These are phyloP conservation scores for Apodemia zela DNA, from an alignment of 2,888 invertebrate species.

Conservation along the genomic window DNA sequence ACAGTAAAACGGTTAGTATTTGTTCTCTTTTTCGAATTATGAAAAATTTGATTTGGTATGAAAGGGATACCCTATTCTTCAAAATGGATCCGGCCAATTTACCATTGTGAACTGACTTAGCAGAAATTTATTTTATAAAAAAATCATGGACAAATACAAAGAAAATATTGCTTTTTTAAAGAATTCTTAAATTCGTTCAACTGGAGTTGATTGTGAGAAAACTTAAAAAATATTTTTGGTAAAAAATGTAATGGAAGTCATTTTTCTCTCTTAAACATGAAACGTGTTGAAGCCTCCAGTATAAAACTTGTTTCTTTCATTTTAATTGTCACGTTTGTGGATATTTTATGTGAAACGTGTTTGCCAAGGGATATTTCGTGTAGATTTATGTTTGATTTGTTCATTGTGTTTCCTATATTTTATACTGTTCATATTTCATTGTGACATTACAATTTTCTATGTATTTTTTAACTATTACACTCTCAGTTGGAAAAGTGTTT, in stretches of 20 bases:
- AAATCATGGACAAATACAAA: neutral
- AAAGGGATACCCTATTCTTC: too few relatives aligned
- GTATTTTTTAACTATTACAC: too few relatives aligned
- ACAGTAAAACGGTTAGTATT: too few relatives aligned
- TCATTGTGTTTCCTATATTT: neutral
- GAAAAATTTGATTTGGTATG: too few relatives aligned
- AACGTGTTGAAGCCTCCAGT: neutral
- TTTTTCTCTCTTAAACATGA: neutral
- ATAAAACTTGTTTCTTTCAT: conserved; percentile 1
- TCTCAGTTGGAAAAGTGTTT: too few relatives aligned
- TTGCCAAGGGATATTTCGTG: neutral
- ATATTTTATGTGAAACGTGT: neutral
- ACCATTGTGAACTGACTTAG: too few relatives aligned
- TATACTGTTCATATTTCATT: neutral
- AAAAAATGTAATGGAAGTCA: neutral
- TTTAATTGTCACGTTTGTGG: conserved; percentile 16
- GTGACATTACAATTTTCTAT: neutral
- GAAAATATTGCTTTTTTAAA: too few relatives aligned
- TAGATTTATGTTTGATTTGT: neutral
- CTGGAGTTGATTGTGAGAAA: neutral
- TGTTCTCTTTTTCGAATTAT: too few relatives aligned
- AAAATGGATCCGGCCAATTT: too few relatives aligned
- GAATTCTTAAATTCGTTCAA: neutral
- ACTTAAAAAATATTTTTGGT: neutral
- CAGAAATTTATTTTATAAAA: too few relatives aligned